phyloP scores from a whole-genome alignment of 1,140 invertebrate genomes.

The Cylas formicarius region DNA sequence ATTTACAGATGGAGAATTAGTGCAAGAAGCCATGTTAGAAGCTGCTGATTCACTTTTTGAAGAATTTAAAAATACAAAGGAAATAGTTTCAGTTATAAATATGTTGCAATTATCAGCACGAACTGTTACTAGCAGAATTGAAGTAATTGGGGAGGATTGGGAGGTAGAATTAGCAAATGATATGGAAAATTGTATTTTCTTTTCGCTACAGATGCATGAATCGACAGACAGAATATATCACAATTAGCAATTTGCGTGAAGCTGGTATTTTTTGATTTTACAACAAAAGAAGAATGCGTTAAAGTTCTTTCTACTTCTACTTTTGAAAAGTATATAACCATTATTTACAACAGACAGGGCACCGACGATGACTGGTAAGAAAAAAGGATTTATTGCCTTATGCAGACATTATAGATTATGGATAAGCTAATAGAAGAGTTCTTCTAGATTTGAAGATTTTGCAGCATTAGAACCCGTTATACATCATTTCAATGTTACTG shows the following conservation, averaged over 20 bases:
- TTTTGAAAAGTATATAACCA: slow-evolving; percentile 19
- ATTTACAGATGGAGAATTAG: neutral
- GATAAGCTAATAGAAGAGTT: too few relatives aligned
- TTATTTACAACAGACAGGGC: slow-evolving; percentile 17
- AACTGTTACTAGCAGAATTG: slow-evolving; percentile 23
- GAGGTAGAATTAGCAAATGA: slow-evolving; percentile 17
- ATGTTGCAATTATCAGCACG: slow-evolving; percentile 21
- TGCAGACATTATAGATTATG: slow-evolving; percentile 18
- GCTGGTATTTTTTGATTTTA: slow-evolving; percentile 23
- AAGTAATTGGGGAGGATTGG: slow-evolving; percentile 12
- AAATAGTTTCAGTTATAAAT: slow-evolving; percentile 19
- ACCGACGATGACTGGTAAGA: slow-evolving; percentile 19
- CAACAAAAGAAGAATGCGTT: slow-evolving; percentile 25
- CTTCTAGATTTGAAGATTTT: slow-evolving; percentile 21
- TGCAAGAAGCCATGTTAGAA: slow-evolving; percentile 3
- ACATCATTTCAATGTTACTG: too few relatives aligned
- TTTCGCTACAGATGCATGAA: slow-evolving; percentile 23
- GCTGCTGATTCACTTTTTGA: slow-evolving; percentile 3
- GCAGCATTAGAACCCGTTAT: slow-evolving; percentile 20
- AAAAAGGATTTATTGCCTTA: slow-evolving; percentile 21
- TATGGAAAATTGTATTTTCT: slow-evolving; percentile 21
- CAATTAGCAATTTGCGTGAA: slow-evolving; percentile 21
- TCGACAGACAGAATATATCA: slow-evolving; percentile 14
- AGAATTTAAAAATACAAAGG: slow-evolving; percentile 21
- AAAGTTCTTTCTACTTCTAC: slow-evolving; percentile 5